Conservation (phyloP, 2,797 vertebrate genomes). For the Sebastes trivittatus region DNA sequence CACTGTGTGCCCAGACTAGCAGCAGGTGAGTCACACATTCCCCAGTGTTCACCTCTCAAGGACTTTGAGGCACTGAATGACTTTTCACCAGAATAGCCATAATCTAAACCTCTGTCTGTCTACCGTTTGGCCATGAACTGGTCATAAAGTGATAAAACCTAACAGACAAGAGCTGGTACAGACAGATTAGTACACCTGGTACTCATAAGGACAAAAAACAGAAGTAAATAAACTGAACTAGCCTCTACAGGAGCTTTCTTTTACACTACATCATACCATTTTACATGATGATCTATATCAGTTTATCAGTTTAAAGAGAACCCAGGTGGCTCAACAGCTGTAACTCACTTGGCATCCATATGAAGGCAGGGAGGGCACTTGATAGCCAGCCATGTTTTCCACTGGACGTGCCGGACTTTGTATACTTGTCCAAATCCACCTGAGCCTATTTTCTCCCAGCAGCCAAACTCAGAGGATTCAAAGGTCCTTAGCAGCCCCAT, state of each 20-base stretch:
- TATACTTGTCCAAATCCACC: conserved; percentile 98
- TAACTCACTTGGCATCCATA: conserved; percentile 94
- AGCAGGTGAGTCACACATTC: conserved; percentile 41
- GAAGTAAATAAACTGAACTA: background rate
- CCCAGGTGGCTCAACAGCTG: conserved; percentile 16
- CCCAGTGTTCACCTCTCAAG: conserved; percentile 10
- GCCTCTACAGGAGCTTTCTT: background rate
- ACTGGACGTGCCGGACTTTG: conserved; percentile 95
- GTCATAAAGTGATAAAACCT: background rate
- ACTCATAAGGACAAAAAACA: background rate
- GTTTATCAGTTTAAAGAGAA: background rate
- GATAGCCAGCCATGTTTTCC: conserved; percentile 98
- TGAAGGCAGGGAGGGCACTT: conserved; percentile 97
- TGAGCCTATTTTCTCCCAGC: conserved; percentile 97
- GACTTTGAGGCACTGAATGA: background rate
- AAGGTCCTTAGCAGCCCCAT: conserved; percentile 94
- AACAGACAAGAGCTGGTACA: background rate
- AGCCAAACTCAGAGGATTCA: conserved; percentile 89
- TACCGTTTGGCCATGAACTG: background rate
- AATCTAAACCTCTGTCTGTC: background rate
- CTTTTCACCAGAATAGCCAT: conserved; percentile 1
- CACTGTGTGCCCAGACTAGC: conserved; percentile 20
- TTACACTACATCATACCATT: background rate
- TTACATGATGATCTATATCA: background rate
- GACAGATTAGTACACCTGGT: background rate